Conservation (phyloP, 2,888 invertebrate genomes). For the Aporophyla lueneburgensis region DNA sequence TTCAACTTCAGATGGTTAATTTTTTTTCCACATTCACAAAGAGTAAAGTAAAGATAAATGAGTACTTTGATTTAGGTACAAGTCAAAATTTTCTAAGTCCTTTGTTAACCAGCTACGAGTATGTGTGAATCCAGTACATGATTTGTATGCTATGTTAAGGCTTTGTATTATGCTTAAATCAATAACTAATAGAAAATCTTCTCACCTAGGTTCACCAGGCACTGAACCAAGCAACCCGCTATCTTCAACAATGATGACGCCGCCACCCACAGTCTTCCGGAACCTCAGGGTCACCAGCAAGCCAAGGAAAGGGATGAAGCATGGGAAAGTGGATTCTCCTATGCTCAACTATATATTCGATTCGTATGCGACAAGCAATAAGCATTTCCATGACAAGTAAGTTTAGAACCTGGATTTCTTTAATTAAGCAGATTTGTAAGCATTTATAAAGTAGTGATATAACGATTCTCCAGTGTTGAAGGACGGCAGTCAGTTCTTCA, state of each 20-base stretch:
- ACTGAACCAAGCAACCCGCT: constrained; percentile 70
- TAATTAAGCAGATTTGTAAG: neutral
- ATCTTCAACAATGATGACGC: constrained; percentile 71
- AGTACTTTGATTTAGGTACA: neutral
- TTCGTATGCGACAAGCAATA: constrained; percentile 92
- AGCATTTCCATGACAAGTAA: constrained; percentile 93
- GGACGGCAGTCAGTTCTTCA: neutral
- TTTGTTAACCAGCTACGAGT: neutral
- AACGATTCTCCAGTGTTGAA: neutral
- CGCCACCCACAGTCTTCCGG: constrained; percentile 79
- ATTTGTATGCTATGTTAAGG: neutral
- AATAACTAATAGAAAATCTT: neutral
- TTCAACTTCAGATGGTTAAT: constrained; percentile 47
- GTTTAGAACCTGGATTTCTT: constrained; percentile 55
- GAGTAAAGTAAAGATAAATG: neutral
- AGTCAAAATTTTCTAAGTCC: neutral
- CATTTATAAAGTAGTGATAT: neutral
- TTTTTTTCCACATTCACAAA: constrained; percentile 32
- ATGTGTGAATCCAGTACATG: neutral
- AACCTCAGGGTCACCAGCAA: constrained; percentile 75
- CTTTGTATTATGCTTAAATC: neutral
- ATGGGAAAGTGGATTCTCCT: constrained; percentile 92
- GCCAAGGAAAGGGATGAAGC: constrained; percentile 79
- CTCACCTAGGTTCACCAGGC: constrained; percentile 66
- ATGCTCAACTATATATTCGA: constrained; percentile 94